Conservation (phyloP, 2,888 invertebrate species). For the Drosophila stalkeri region DNA sequence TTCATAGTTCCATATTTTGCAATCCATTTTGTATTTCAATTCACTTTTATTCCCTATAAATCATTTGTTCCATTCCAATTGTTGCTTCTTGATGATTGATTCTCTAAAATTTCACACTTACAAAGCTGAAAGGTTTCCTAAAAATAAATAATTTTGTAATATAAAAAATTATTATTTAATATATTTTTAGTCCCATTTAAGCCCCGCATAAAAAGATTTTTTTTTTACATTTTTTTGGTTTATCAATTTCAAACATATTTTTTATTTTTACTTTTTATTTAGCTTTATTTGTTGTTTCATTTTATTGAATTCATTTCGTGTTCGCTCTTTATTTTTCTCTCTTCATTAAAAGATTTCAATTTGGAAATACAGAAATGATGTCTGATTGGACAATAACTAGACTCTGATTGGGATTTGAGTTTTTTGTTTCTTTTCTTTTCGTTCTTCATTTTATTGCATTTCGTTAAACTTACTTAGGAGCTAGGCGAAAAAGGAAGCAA, state of each 20-base stretch:
- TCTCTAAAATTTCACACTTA: too few species aligned
- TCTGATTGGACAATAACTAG: not conserved
- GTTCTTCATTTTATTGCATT: slow-evolving; percentile 31
- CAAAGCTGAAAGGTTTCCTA: too few species aligned
- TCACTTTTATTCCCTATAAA: too few species aligned
- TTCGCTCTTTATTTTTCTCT: not conserved
- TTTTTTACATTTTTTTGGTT: not conserved
- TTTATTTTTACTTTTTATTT: slow-evolving; percentile 52
- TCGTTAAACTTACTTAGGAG: slow-evolving; percentile 31
- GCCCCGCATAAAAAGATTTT: not conserved
- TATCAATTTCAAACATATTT: slow-evolving; percentile 66
- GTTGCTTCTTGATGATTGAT: too few species aligned
- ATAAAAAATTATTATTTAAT: too few species aligned
- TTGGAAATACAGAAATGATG: slow-evolving; percentile 12
- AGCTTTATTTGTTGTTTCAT: slow-evolving; percentile 20
- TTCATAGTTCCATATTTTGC: too few species aligned
- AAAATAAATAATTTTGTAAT: too few species aligned
- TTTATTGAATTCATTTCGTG: slow-evolving; percentile 20
- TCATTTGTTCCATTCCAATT: too few species aligned
- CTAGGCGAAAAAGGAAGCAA: slow-evolving; percentile 65
- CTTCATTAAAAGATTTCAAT: slow-evolving; percentile 12
- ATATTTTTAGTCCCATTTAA: not conserved
- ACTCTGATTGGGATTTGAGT: slow-evolving; percentile 10
- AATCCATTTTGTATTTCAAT: too few species aligned
- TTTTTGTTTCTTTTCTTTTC: not conserved